Evolutionary conservation across 2,797 vertebrate genomes (phyloP), one percentile per base, ranked within the genome.

Genomic region (Iguana delicatissima): DNA sequence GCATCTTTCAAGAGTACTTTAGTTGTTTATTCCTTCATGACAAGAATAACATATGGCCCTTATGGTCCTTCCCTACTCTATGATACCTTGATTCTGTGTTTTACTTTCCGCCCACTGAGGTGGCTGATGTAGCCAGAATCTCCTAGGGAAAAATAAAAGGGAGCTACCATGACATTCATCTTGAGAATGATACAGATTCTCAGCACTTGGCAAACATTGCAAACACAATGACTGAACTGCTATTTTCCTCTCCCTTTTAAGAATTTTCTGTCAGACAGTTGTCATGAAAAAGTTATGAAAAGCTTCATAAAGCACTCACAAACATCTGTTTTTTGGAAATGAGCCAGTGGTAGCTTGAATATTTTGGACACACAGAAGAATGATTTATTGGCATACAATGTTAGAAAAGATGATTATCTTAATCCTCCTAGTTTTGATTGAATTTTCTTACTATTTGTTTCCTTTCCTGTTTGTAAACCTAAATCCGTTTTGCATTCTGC

Each of bases 241-340:
- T 59, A 8, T 92, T 26, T 90, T 89, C 42, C 67, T 92, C 91
- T 5, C 2, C 8, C 29, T 77, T 86, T 62, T 42, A 85, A 87
- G 86, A 90, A 81, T 93, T 52, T 46, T n/a, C 20, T 69, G 42
- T 77, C 22, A 88, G 89, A 84, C 80, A 85, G 42, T 9, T 93
- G 35, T 59, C 32, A 89, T 67, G 57, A 93, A 84, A 89, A 20
- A 57, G 22, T 80, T 76, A 64, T 79, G 77, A 92, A 69, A 92
- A 93, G 8, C 38, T 59, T 86, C 13, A 62, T n/a, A 69, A 90
- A 90, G 26, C 50, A 84, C 2, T 57, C 7, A 29, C 64, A 91
- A 32, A 93, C 85, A 92, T 85, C n/a, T 10, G 35, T 85, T 89
- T 88, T 89, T 73, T 92, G 55, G 89, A 94, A 85, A 52, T 24